Evolutionary conservation across 2,113 vertebrate genomes (phyloP).

Genomic region (Protomyctophum bolini): DNA sequence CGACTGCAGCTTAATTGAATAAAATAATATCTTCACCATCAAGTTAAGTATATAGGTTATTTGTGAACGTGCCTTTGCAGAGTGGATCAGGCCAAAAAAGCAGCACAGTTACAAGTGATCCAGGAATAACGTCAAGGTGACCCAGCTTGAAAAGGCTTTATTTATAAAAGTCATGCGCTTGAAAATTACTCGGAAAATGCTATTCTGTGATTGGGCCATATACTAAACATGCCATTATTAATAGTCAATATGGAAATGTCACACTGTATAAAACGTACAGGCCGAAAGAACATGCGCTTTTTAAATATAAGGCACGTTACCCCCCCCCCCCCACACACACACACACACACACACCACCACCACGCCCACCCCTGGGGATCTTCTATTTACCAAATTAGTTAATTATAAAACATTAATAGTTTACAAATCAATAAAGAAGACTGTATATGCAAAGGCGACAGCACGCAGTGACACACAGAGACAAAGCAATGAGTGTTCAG

Average conservation of each 20-base stretch:
- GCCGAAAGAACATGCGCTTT: too few relatives aligned
- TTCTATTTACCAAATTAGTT: neutral
- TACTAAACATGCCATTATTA: neutral
- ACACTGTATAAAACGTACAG: neutral
- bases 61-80: neutral
- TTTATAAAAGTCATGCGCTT: constrained; percentile 5
- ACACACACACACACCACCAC: too few relatives aligned
- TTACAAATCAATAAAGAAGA: neutral
- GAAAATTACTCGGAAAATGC: constrained; percentile 1
- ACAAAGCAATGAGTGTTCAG: neutral
- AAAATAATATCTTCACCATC: neutral
- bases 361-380: neutral
- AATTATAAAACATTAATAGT: constrained; percentile 1
- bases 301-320: neutral
- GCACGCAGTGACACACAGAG: neutral
- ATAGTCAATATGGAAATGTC: neutral
- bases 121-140: neutral
- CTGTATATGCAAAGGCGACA: neutral
- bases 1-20: neutral
- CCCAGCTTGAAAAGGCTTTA: too few relatives aligned
- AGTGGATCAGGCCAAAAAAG: neutral
- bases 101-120: constrained; percentile 3
- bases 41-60: constrained; percentile 18
- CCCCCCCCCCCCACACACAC: too few relatives aligned
- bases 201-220: neutral